Percentiles rank a stretch among this genome's conserved stretches.
Evolutionary conservation across 1,140 invertebrate species (phyloP).

Genomic region (Leptestheria dahalacensis): DNA sequence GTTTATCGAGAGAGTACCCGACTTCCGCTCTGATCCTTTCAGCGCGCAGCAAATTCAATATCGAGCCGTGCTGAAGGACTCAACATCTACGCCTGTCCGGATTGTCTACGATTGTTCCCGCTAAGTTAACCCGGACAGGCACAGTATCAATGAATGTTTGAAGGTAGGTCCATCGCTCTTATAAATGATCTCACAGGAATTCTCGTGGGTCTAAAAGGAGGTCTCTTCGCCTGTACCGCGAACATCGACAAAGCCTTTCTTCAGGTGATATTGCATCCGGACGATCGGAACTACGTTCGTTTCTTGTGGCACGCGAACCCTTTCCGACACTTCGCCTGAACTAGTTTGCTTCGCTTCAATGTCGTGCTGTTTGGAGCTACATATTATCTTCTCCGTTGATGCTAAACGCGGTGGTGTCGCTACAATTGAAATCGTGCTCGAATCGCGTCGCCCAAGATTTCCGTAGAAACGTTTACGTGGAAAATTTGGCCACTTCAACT

Average conservation of each 20-base stretch:
- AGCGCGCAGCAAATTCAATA: slow-evolving; percentile 20
- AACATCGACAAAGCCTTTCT: slow-evolving; percentile 10
- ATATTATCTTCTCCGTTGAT: slow-evolving; percentile 8
- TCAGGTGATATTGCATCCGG: neutral
- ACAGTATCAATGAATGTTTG: slow-evolving; percentile 15
- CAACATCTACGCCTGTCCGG: slow-evolving; percentile 18
- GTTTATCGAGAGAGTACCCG: slow-evolving; percentile 4
- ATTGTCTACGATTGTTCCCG: slow-evolving; percentile 22
- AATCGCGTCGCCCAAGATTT: neutral
- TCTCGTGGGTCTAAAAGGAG: neutral
- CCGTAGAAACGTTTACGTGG: slow-evolving; percentile 9
- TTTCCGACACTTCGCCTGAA: neutral
- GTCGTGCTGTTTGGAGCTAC: slow-evolving; percentile 8
- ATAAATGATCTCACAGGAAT: neutral
- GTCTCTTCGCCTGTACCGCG: slow-evolving; percentile 5
- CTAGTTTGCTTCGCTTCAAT: neutral
- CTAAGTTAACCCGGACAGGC: slow-evolving; percentile 6
- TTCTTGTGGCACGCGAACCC: slow-evolving; percentile 8
- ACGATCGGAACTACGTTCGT: slow-evolving; percentile 10
- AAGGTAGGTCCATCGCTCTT: neutral
- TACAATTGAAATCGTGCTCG: neutral
- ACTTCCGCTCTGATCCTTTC: neutral
- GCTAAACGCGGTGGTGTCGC: neutral
- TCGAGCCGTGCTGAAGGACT: slow-evolving; percentile 18
- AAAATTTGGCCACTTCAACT: neutral